Base-by-base conservation (phyloP, 2,888 invertebrate species). In the Lysandra coridon region DNA sequence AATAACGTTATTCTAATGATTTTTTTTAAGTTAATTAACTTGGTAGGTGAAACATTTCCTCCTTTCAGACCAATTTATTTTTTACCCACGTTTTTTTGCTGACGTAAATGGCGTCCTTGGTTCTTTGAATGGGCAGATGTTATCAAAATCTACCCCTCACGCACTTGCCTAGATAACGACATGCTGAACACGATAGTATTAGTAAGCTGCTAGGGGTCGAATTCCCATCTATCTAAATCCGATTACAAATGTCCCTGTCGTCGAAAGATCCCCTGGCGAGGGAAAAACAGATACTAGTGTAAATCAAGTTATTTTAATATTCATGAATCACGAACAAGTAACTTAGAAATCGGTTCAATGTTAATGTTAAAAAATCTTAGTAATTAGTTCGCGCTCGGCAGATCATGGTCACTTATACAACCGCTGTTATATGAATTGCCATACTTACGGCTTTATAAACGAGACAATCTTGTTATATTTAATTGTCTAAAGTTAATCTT, bases 371-470 rank as follows among this genome's bases (percentile, higher is more conserved):
- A 17, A 57, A 17, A 57, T 49, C 49, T 10, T 2, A 44, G 10
- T 49, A 49, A 10, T 49, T 62, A 62, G 7, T 62, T 23, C 10
- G 62, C 10, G 62, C 23, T 23, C 23, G n/a, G 10, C 23, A 23
- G 62, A 6, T 62, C 62, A 23, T 62, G 62, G 62, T 23, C 7
- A 23, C 62, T 64, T 64, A 30, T 12, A 64, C 64, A 64, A 64
- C 64, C 64, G 12, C 12, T 30, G 64, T 64, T 64, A 64, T 64
- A 30, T 64, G 12, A 64, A 30, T 64, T 10, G 1, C 30, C 10
- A 64, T 64, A 64, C 23, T 64, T 30, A 64, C 10, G 12, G 64
- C 64, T 64, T 62, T 62, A 64, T 64, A 64, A 62, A 62, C 62
- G 3, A 64, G 64, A 64, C 23, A 30, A 64, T 64, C 64, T 64